Base-by-base conservation (phyloP, 1,140 invertebrate genomes). In the Andricus grossulariae region DNA sequence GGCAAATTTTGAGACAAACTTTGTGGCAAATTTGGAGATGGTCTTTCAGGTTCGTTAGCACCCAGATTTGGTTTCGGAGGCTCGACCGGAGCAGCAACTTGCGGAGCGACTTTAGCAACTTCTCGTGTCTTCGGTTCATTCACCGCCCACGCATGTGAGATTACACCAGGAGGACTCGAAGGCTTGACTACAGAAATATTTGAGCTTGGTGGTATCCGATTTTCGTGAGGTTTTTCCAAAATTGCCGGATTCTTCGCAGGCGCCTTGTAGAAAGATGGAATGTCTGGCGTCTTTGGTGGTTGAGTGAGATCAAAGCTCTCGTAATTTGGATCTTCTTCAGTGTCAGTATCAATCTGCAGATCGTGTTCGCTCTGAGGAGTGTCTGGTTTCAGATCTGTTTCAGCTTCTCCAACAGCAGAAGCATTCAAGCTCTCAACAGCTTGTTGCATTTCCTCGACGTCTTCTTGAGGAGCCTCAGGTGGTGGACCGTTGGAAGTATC, bases 311-410 rank as follows among this genome's bases (percentile, higher is more conserved):
- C 91, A 72, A 91, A 91, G 10, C 86, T 89, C 70, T 94, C 93
- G 74, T 93, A 93, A 72, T 92, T 91, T n/a, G 91, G 93, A 78
- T 92, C 91, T 84, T 97, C 96, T 84, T 96, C 96, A 11, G 95
- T 96, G 83, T 97, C 96, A 1, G 96, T 97, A 87, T 97, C 96
- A 74, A 97, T 97, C 87, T 97, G 95, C 10, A 97, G 89, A 85
- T 96, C 96, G 82, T 94, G 94, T 85, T 97, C 96, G 49, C 96
- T 97, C 79, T 96, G 94, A 6, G 96, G 96, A 2, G 96, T 97
- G 70, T 96, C 96, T 1, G 96, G 95, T 90, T 97, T 97, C 39
- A 95, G 92, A 85, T 96, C 95, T 80, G 95, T 90, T 84, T 96
- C 95, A 12, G 88, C 83, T 50, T 92, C 90, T 15, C 87, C 88